Base-by-base conservation (phyloP, 2,888 invertebrate species). In the Latrodectus hesperus region DNA sequence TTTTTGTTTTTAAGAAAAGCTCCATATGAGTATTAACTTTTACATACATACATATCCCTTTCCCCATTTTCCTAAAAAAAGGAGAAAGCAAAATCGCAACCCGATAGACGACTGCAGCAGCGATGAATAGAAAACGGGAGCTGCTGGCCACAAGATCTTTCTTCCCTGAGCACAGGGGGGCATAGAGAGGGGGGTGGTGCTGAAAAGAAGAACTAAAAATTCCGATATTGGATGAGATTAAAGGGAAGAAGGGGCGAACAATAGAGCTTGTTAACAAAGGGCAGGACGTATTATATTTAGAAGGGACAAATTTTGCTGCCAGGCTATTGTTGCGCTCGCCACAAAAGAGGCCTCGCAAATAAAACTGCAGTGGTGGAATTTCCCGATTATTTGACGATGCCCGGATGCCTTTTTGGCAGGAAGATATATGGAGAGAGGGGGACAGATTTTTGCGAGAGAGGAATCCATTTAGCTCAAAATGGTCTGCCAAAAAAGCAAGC, bases 221-320 rank as follows among this genome's bases (percentile, higher is more conserved):
- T 82, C 78, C 84, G 84, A 84, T 84, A 84, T 84, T 65, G 78
- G 73, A 49, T 72, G 72, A 84, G 84, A 84, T 84, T 84, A 84
- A 84, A 78, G 53, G 74, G 52, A 70, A 49, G 22, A 65, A 71
- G 51, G 16, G 75, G 38, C 67, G 72, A 84, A 84, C 84, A 84
- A 84, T 77, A 73, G 77, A 67, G 67, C 77, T 84, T 84, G 84
- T 84, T 84, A 84, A 84, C 84, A 84, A 84, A 78, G 67, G 84
- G 72, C 84, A 67, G 77, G 77, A 65, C 78, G 77, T 78, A 84
- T 84, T 84, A 84, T 84, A 78, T 78, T 84, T 78, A 67, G 77
- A 55, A 75, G 65, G 76, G 77, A 78, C 77, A 84, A 84, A 82
- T 82, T 82, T 75, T 38, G 70, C 64, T 64, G 73, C 51, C 52